These are phyloP conservation scores for Drosophila histrio DNA, from an alignment of 2,888 invertebrate genomes.

Conservation along the genomic window DNA sequence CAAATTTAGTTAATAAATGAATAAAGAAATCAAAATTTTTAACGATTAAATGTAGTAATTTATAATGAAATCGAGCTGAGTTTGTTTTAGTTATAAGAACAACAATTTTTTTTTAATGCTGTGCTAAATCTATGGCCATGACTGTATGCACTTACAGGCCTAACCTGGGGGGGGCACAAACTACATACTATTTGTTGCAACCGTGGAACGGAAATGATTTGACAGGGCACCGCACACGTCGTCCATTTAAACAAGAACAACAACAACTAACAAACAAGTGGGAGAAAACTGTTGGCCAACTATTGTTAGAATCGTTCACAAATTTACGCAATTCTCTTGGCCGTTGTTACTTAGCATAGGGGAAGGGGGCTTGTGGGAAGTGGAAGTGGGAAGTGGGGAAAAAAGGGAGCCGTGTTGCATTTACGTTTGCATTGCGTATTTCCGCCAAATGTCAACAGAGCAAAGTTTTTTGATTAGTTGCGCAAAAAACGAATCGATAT, in stretches of 20 bases:
- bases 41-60: too few species aligned
- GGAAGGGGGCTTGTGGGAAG: background rate
- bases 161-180: conserved; percentile 8
- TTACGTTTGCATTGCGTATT: conserved; percentile 83
- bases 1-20: too few species aligned
- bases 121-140: conserved; percentile 2
- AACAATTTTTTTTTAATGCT: background rate
- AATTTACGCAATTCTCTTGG: conserved; percentile 66
- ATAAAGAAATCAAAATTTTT: too few species aligned
- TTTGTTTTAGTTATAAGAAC: too few species aligned
- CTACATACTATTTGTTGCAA: conserved; percentile 73
- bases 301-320: conserved; percentile 76
- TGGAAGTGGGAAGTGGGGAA: background rate
- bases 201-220: conserved; percentile 72
- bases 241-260: conserved; percentile 16
- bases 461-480: conserved; percentile 77
- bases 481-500: conserved; percentile 60
- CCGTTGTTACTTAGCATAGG: conserved; percentile 43
- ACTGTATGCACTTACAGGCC: background rate
- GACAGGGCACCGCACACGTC: conserved; percentile 75
- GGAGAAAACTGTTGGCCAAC: conserved; percentile 67
- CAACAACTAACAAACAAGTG: background rate
- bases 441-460: conserved; percentile 82
- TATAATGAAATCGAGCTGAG: too few species aligned
- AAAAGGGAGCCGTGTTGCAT: conserved; percentile 1